phyloP scores from a whole-genome alignment of 2,797 vertebrate genomes.

The Heteromormyrus szaboi region DNA sequence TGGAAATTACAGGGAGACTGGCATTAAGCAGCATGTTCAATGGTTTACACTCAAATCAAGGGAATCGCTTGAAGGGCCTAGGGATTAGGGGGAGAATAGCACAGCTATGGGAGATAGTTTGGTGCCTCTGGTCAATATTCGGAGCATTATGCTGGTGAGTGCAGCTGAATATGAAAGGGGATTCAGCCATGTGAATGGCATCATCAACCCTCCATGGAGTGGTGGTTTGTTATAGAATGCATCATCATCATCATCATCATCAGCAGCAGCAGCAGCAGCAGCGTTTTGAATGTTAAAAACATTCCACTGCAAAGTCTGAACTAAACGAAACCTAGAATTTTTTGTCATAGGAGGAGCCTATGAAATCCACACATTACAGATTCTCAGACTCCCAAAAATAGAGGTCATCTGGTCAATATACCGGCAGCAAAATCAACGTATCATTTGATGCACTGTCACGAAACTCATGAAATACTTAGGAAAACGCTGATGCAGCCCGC shows the following conservation, averaged over 20 bases:
- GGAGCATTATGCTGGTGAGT: background rate
- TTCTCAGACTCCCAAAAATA: background rate
- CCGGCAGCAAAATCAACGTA: background rate
- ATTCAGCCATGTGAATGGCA: background rate
- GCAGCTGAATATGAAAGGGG: background rate
- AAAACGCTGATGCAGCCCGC: background rate
- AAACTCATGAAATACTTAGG: background rate
- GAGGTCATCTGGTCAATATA: background rate
- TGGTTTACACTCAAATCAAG: constrained; percentile 10
- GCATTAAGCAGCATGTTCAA: constrained; percentile 4
- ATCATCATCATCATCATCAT: background rate
- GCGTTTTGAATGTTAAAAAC: background rate
- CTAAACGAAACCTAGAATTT: background rate
- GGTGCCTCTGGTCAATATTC: background rate
- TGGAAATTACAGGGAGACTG: background rate
- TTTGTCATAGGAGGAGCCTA: background rate
- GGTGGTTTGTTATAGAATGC: background rate
- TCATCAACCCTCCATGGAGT: background rate
- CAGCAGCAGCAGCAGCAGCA: background rate
- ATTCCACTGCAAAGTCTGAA: background rate
- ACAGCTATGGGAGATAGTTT: background rate
- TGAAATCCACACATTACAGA: background rate
- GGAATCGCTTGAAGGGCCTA: background rate
- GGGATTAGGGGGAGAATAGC: constrained; percentile 6
- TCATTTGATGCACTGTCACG: background rate